Conservation (phyloP, 2,113 vertebrate species). For the Romanogobio albipinnatus region DNA sequence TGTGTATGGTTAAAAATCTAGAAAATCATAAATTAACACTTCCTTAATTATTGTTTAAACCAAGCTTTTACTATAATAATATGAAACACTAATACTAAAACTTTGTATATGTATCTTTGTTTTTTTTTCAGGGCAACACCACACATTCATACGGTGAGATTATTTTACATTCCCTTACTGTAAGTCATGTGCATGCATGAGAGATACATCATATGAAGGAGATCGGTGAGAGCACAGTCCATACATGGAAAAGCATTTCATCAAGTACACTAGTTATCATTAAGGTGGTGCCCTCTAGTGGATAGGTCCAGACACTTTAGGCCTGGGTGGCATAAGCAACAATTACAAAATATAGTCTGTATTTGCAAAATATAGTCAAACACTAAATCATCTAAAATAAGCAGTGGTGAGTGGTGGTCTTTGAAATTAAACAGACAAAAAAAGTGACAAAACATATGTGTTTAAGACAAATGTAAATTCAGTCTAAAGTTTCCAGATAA, state of each 20-base stretch:
- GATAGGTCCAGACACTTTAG: not conserved
- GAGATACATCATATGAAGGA: not conserved
- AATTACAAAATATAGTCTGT: not conserved
- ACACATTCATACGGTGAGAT: constrained; percentile 15
- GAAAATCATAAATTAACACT: too few species aligned
- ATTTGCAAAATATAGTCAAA: not conserved
- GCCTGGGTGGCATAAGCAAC: not conserved
- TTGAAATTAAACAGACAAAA: too few species aligned
- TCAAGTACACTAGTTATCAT: not conserved
- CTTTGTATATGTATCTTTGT: not conserved
- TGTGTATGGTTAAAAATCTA: not conserved
- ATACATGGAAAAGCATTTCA: too few species aligned
- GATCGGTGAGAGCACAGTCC: not conserved
- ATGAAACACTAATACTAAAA: not conserved
- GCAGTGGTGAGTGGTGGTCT: not conserved
- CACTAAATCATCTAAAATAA: not conserved
- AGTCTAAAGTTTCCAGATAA: too few species aligned
- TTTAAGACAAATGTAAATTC: too few species aligned
- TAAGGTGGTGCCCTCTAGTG: not conserved
- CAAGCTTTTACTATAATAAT: not conserved
- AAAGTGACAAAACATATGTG: too few species aligned
- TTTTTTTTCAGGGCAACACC: constrained; percentile 9
- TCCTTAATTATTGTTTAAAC: not conserved
- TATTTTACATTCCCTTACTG: not conserved
- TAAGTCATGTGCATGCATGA: not conserved